Evolutionary conservation across 1,140 invertebrate genomes (phyloP), one percentile per base, ranked within the genome.

Genomic region (Geopemphigus sp.): DNA sequence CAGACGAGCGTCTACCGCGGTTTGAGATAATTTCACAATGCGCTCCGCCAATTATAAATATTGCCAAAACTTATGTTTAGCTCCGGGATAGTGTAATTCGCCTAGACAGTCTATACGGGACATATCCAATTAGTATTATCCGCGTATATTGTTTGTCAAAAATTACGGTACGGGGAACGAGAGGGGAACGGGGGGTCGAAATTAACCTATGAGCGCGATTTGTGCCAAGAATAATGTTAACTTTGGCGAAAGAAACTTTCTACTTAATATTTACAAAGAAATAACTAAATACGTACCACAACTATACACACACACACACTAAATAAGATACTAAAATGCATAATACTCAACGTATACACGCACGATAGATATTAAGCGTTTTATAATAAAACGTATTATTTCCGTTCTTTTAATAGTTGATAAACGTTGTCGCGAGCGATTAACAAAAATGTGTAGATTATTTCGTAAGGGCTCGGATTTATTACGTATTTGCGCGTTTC

Each of bases 221-320:
- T 59, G 72, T 76, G 72, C 72, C 72, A 76, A 76, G 54, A 76
- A 76, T 76, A 76, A 76, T 76, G 39, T 76, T 45, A 76, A 22
- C 22, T 59, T 76, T 59, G 72, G 72, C 72, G 57, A 24, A 59
- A 39, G 53, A 59, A 45, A 76, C 32, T 76, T 59, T 54, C 72
- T 76, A 76, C 19, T 76, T 57, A 19, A 39, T 68, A 68, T 50
- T 59, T 57, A 47, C 3, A 50, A 39, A 68, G 47, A 68, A 68
- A 68, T 47, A 61, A 63, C 47, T 68, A 26, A 68, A 26, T 50
- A 24, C 14, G 12, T 66, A 26, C 39, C 14, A 39, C n/a, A n/a
- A n/a, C n/a, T n/a, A n/a, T n/a, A n/a, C n/a, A n/a, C 8, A 39
- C 8, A 39, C 8, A 39, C 8, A 39, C 8, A 39, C 8, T 39